Evolutionary conservation across 2,888 invertebrate genomes (phyloP).

Genomic region (Stramonita haemastoma): DNA sequence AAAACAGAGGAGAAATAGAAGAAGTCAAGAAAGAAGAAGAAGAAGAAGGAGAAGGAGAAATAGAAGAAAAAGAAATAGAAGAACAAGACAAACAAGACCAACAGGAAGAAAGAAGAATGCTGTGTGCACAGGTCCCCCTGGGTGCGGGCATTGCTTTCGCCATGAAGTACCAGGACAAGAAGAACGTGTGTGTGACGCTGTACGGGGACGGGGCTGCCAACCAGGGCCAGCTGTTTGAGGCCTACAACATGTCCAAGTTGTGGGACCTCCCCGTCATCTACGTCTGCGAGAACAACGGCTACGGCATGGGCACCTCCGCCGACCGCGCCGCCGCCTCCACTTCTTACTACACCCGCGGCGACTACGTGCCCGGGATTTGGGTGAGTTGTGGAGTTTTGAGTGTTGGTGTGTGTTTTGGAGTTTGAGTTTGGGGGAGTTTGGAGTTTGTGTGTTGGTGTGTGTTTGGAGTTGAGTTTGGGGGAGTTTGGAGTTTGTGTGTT

Average conservation of each 20-base stretch:
- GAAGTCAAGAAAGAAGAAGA: no score
- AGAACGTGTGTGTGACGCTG: conserved; percentile 90
- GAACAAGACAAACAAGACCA: no score
- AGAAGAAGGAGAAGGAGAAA: no score
- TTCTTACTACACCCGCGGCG: conserved; percentile 94
- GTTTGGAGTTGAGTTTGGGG: no score
- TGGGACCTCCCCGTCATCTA: conserved; percentile 96
- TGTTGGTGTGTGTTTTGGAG: no score
- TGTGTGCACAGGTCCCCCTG: conserved; percentile 86
- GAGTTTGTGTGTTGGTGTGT: no score
- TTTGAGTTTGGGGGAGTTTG: no score
- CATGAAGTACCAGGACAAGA: conserved; percentile 90
- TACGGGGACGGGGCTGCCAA: conserved; percentile 88
- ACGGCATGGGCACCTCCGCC: conserved; percentile 98
- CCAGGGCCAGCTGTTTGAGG: conserved; percentile 87
- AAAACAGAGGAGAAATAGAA: no score
- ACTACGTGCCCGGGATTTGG: conserved; percentile 97
- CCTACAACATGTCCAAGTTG: conserved; percentile 95
- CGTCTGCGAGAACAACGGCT: conserved; percentile 99
- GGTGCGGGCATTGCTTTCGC: conserved; percentile 96
- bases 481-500: no score
- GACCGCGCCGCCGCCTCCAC: conserved; percentile 91
- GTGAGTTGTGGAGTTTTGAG: conserved; percentile 79
- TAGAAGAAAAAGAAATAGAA: no score
- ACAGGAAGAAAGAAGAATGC: no score